Evolutionary conservation across 2,888 invertebrate species (phyloP).

Genomic region (Drosophila emarginata): DNA sequence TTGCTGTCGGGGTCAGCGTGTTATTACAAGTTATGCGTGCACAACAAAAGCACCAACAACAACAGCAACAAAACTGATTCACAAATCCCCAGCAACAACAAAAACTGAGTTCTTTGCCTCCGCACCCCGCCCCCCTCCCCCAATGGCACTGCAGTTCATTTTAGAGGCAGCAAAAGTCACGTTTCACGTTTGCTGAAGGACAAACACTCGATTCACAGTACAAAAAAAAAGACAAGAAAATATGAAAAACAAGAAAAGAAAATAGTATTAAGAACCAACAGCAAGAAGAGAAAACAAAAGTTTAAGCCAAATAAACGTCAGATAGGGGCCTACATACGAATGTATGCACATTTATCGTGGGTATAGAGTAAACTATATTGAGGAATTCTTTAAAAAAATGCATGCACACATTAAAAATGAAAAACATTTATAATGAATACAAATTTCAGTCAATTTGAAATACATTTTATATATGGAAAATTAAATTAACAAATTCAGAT

Average conservation of each 20-base stretch:
- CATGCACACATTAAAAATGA: too few relatives aligned
- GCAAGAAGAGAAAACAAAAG: not conserved
- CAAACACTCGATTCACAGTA: conserved; percentile 4
- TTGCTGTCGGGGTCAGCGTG: conserved; percentile 52
- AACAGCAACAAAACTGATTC: conserved; percentile 14
- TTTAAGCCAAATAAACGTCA: not conserved
- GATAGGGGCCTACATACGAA: not conserved
- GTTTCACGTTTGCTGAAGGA: conserved; percentile 28
- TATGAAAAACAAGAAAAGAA: not conserved
- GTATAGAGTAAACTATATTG: too few relatives aligned
- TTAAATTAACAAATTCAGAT: too few relatives aligned
- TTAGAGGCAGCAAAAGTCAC: conserved; percentile 32
- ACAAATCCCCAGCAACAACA: conserved; percentile 1
- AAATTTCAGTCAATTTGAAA: too few relatives aligned
- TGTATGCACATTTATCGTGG: too few relatives aligned
- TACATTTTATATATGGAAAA: too few relatives aligned
- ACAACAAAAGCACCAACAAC: conserved; percentile 10
- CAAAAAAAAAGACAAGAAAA: not conserved
- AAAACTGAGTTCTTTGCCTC: not conserved
- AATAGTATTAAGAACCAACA: conserved; percentile 35
- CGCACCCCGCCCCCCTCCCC: not conserved
- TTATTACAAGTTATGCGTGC: conserved; percentile 70
- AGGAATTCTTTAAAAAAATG: too few relatives aligned
- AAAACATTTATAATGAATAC: too few relatives aligned
- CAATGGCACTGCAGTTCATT: conserved; percentile 3